These are phyloP conservation scores for Poeciliopsis turneri DNA, from an alignment of 2,797 vertebrate genomes.

Conservation along the genomic window DNA sequence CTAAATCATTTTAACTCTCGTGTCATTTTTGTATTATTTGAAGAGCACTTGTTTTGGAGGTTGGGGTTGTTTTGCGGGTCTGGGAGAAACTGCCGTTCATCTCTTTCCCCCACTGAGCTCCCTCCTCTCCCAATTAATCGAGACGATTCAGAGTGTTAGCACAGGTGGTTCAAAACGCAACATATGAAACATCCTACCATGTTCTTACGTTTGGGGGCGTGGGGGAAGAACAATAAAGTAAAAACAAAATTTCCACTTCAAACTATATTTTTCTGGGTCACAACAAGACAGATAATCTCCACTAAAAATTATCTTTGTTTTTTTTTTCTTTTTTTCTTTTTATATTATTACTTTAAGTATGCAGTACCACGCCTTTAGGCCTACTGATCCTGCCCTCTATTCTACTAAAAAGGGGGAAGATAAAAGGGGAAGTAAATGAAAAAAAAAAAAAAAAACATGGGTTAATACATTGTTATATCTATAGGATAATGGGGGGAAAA, in stretches of 20 bases:
- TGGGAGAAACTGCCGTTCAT: constrained; percentile 20
- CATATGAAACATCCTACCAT: constrained; percentile 55
- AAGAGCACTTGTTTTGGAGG: constrained; percentile 57
- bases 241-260: constrained; percentile 82
- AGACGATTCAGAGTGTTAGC: constrained; percentile 28
- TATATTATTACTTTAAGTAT: constrained; percentile 78
- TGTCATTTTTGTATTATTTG: constrained; percentile 6
- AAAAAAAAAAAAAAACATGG: constrained; percentile 43
- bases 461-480: constrained; percentile 75
- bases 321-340: constrained; percentile 53
- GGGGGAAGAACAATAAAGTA: constrained; percentile 44
- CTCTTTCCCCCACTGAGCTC: constrained; percentile 46
- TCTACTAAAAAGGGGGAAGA: constrained; percentile 66
- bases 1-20: background rate
- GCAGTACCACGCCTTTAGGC: constrained; percentile 81
- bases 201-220: constrained; percentile 74
- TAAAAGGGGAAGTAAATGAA: constrained; percentile 61
- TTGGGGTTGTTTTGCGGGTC: constrained; percentile 30
- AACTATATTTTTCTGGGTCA: constrained; percentile 78
- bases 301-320: constrained; percentile 75
- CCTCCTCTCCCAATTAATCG: constrained; percentile 11
- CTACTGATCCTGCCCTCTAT: constrained; percentile 78
- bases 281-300: constrained; percentile 76
- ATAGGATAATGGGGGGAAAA: constrained; percentile 58
- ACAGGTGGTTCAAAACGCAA: constrained; percentile 45